A percentile compares a stretch with the other conserved stretches of the same genome.
phyloP scores from a whole-genome alignment of 2,888 invertebrate species.

The Rhopalosiphum nymphaeae region DNA sequence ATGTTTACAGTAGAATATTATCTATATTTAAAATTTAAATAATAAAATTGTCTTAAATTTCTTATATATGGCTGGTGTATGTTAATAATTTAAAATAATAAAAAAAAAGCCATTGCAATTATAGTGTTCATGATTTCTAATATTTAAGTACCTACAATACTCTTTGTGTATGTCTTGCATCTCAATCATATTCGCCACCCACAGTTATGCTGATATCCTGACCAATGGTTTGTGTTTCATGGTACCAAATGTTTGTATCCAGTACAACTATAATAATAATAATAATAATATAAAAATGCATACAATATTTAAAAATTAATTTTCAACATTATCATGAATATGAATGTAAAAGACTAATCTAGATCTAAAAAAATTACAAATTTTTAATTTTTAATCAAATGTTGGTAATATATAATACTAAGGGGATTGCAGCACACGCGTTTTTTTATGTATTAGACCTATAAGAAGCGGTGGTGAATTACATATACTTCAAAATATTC shows the following conservation, averaged over 20 bases:
- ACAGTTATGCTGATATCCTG: constrained; percentile 94
- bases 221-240: constrained; percentile 88
- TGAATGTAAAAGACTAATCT: background rate
- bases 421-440: too few relatives aligned
- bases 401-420: too few relatives aligned
- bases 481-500: too few relatives aligned
- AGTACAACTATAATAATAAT: constrained; percentile 70
- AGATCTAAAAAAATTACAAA: background rate
- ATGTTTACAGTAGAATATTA: background rate
- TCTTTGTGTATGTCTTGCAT: background rate
- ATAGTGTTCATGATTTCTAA: constrained; percentile 27
- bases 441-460: too few relatives aligned
- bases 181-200: constrained; percentile 93
- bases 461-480: too few relatives aligned
- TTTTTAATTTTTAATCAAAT: background rate
- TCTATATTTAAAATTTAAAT: background rate
- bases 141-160: background rate
- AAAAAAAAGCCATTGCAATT: constrained; percentile 11
- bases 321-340: background rate
- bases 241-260: constrained; percentile 93
- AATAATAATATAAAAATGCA: constrained; percentile 67
- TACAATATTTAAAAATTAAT: background rate
- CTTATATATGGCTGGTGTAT: constrained; percentile 22
- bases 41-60: background rate
- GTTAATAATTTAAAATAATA: constrained; percentile 39